Conservation (phyloP, 1,140 invertebrate species). For the Steinernema khuongi region DNA sequence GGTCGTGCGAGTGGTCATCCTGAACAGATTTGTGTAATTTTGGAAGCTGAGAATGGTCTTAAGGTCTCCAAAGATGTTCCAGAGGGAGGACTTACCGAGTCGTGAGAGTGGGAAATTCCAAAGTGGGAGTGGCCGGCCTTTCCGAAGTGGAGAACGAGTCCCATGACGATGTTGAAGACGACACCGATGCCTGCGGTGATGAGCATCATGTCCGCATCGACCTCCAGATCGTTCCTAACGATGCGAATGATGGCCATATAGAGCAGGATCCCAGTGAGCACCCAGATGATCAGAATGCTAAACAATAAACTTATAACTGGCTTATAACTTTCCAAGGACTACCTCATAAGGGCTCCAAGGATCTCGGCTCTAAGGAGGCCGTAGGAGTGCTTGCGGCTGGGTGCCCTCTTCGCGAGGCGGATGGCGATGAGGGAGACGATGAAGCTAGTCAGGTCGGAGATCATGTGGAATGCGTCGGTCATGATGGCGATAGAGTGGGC, state of each 20-base stretch:
- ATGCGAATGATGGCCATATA: conserved; percentile 82
- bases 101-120: conserved; percentile 39
- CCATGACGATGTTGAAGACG: conserved; percentile 80
- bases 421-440: conserved; percentile 91
- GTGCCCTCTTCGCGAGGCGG: conserved; percentile 77
- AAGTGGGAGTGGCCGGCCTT: conserved; percentile 64
- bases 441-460: conserved; percentile 92
- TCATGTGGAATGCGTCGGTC: conserved; percentile 88
- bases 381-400: conserved; percentile 66
- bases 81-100: not conserved
- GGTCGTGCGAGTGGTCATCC: conserved; percentile 28
- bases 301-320: conserved; percentile 90
- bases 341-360: not conserved
- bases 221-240: conserved; percentile 71
- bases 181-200: conserved; percentile 86
- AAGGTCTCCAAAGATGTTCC: not conserved
- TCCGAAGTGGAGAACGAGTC: conserved; percentile 61
- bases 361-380: conserved; percentile 1
- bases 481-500: conserved; percentile 74
- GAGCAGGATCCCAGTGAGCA: conserved; percentile 88
- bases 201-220: conserved; percentile 82
- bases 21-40: no score
- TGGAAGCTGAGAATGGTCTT: no score
- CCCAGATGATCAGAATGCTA: conserved; percentile 89
- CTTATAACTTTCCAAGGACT: no score